Evolutionary conservation across 2,797 vertebrate genomes (phyloP), one percentile per base, ranked within the genome.

Genomic region (Tarsius wallacei): DNA sequence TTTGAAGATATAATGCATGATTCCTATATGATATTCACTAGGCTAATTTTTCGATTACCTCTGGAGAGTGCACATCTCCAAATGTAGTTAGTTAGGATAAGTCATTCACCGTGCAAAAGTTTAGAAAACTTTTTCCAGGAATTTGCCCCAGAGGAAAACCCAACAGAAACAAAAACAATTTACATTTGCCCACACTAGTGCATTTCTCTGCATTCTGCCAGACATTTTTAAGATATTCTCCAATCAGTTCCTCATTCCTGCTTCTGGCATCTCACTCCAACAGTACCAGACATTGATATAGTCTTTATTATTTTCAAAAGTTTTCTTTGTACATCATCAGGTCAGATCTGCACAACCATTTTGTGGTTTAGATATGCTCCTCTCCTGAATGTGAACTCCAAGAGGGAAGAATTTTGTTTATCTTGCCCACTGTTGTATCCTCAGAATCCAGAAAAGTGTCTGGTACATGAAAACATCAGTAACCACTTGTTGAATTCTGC

Each of bases 111-210:
- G 28, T 28, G 66, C 26, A 88, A 63, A 87, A 93, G 53, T 87
- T 71, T 81, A 92, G 87, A 36, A 82, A 93, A 93, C 57, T 80
- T 93, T 86, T 93, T 92, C 87, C 94, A 97, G 71, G 83, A 96
- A 96, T 55, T 82, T 71, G 42, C 90, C 71, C 33, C 83, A 78
- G 77, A 96, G 81, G 84, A 96, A 97, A 96, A 71, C 13, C 68
- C 80, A 87, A 84, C 9, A 93, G 94, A 81, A 97, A 96, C 49
- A 73, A 97, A 95, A 94, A 64, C 5, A 17, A 86, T 93, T 94
- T 74, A 61, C 42, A 83, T 93, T 84, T 96, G 64, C 51, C 28
- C 42, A 86, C 73, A 68, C 63, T 59, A 42, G 28, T 49, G 47
- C 61, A 49, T 85, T 84, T 82, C 81, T 76, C 66, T 95, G 49